These are phyloP conservation scores for Elgaria multicarinata DNA, from an alignment of 2,113 vertebrate genomes.

Conservation along the genomic window DNA sequence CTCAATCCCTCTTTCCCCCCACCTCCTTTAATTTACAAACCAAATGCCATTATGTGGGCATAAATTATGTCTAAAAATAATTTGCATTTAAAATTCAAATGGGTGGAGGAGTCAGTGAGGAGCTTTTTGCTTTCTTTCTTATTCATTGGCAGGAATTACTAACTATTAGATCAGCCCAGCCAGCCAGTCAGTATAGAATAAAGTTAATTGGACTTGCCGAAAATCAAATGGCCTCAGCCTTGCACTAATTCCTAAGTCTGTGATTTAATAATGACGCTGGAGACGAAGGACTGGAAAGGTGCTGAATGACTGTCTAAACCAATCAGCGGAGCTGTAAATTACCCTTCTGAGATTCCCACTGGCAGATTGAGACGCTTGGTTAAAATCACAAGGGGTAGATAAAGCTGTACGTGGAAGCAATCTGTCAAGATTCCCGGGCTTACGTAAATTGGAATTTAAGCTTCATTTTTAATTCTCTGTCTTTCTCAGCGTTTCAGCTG, in stretches of 20 bases:
- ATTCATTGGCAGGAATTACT: constrained; percentile 4
- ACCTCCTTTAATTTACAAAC: constrained; percentile 58
- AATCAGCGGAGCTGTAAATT: constrained; percentile 53
- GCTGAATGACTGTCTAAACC: constrained; percentile 54
- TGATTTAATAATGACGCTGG: constrained; percentile 51
- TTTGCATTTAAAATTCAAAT: constrained; percentile 70
- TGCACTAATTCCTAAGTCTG: constrained; percentile 49
- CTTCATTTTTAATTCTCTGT: neutral
- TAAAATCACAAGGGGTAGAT: constrained; percentile 49
- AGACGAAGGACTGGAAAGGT: constrained; percentile 41
- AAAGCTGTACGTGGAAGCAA: constrained; percentile 37
- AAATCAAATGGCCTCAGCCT: constrained; percentile 54
- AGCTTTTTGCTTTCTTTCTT: constrained; percentile 55
- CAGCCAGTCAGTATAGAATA: constrained; percentile 44
- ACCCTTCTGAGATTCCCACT: constrained; percentile 18
- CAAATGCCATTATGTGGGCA: constrained; percentile 60
- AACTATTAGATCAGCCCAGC: constrained; percentile 15
- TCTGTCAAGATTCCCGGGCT: constrained; percentile 35
- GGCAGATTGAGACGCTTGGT: constrained; percentile 47
- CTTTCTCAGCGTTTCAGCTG: neutral
- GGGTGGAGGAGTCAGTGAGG: constrained; percentile 48
- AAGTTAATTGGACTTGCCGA: constrained; percentile 62
- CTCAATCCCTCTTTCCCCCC: constrained; percentile 18
- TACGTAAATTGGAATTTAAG: constrained; percentile 3
- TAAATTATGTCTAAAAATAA: constrained; percentile 64